phyloP scores from a whole-genome alignment of 1,140 invertebrate species.

The Drosophila punjabiensis region DNA sequence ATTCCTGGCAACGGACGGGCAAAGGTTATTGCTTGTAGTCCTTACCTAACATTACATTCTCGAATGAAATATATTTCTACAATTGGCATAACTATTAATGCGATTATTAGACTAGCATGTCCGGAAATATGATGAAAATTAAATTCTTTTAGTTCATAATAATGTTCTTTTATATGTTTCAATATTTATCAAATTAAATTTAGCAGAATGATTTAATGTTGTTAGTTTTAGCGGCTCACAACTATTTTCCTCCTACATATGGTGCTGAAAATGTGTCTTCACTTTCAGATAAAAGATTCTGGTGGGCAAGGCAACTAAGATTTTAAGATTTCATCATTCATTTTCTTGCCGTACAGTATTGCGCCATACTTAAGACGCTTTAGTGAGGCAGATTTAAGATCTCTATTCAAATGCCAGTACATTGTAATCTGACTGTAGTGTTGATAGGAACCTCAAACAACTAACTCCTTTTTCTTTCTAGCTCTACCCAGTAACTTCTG shows the following conservation, averaged over 20 bases:
- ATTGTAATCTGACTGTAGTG: too few relatives aligned
- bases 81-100: too few relatives aligned
- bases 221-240: conserved; percentile 1
- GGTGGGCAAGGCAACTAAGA: not conserved
- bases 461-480: too few relatives aligned
- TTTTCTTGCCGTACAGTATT: not conserved
- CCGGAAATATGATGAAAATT: too few relatives aligned
- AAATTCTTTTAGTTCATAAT: not conserved
- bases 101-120: too few relatives aligned
- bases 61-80: too few relatives aligned
- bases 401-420: too few relatives aligned
- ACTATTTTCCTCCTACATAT: not conserved
- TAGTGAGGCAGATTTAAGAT: too few relatives aligned
- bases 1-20: too few relatives aligned
- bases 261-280: not conserved
- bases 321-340: not conserved
- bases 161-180: not conserved
- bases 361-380: not conserved
- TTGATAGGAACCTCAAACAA: too few relatives aligned
- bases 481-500: not conserved
- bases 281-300: not conserved
- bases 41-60: too few relatives aligned
- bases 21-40: too few relatives aligned
- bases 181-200: not conserved
- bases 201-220: not conserved